Evolutionary conservation across 2,113 vertebrate genomes (phyloP), one percentile per base, ranked within the genome.

Genomic region (Apistogramma diplotaenia): DNA sequence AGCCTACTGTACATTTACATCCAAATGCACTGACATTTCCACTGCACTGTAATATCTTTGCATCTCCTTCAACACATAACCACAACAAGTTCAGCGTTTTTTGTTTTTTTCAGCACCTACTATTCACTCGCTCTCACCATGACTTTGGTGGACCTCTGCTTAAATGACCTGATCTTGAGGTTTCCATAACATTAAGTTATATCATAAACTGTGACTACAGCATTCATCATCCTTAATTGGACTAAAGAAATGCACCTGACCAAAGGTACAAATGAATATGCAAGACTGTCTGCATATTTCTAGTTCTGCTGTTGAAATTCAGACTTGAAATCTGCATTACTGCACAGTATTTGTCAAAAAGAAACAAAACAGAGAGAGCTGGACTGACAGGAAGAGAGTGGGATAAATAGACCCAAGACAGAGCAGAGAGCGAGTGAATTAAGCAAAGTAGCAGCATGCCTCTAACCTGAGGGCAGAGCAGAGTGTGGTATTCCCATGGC

Each of bases 401-500:
- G 27, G 67, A 55, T n/a, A 62, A 35, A 80, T 49, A 55, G 72
- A 84, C 18, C 13, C 29, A 25, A 70, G 25, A 71, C 10, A 13
- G 65, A 4, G 15, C 55, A 72, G 46, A 78, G 60, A 87, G 79
- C 18, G 6, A 56, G 19, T 51, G 76, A 78, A 72, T 37, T 49
- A 43, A 57, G 7, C 73, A 43, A 46, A 79, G 81, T 21, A 76
- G 60, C 56, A 40, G 72, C 58, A 37, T 62, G 81, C 56, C 49
- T 62, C 23, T 80, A 85, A 85, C 86, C 90, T n/a, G 25, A 74
- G 79, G 82, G 62, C 79, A 82, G 65, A 86, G 79, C 65, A 65
- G 75, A 76, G 78, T 74, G 61, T 37, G 53, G 74, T 78, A 85
- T 78, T 87, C 82, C 80, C 82, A 84, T 51, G 62, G 85, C 60